Evolutionary conservation across 2,113 vertebrate species (phyloP).

Genomic region (Sorex fumeus): DNA sequence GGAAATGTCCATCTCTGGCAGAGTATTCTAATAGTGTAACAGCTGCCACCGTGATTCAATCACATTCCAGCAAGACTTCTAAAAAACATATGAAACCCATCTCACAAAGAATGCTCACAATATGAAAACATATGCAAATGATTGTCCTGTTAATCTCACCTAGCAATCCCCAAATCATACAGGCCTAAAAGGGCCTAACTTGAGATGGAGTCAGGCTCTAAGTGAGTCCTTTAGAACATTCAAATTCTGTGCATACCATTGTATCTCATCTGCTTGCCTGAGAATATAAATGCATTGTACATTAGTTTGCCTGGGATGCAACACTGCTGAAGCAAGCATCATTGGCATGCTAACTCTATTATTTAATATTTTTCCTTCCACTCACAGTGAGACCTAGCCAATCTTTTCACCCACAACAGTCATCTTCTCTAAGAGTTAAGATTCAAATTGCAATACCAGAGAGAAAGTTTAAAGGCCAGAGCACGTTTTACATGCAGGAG

Average conservation of each 20-base stretch:
- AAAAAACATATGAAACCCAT: conserved; percentile 53
- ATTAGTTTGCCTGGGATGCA: conserved; percentile 61
- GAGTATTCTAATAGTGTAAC: conserved; percentile 71
- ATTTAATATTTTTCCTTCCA: conserved; percentile 68
- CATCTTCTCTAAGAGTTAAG: conserved; percentile 56
- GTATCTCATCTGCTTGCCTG: conserved; percentile 71
- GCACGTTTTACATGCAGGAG: no score
- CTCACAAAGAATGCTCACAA: conserved; percentile 66
- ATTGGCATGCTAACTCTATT: conserved; percentile 56
- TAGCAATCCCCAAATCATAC: conserved; percentile 65
- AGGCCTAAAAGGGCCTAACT: conserved; percentile 46
- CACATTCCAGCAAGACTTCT: conserved; percentile 58
- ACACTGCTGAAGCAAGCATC: conserved; percentile 54
- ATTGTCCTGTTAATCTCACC: conserved; percentile 69
- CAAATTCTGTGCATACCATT: conserved; percentile 73
- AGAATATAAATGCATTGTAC: conserved; percentile 67
- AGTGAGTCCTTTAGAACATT: conserved; percentile 70
- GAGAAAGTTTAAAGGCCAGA: no score
- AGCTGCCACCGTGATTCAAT: conserved; percentile 68
- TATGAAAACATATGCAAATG: conserved; percentile 76
- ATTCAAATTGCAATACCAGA: neutral
- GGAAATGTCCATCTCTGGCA: conserved; percentile 76
- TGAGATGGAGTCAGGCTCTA: conserved; percentile 5
- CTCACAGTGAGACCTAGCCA: conserved; percentile 55
- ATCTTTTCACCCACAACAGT: conserved; percentile 29